Percentiles rank a stretch among this genome's conserved stretches.
Evolutionary conservation across 2,113 vertebrate genomes (phyloP).

Genomic region (Indicator maculatus): DNA sequence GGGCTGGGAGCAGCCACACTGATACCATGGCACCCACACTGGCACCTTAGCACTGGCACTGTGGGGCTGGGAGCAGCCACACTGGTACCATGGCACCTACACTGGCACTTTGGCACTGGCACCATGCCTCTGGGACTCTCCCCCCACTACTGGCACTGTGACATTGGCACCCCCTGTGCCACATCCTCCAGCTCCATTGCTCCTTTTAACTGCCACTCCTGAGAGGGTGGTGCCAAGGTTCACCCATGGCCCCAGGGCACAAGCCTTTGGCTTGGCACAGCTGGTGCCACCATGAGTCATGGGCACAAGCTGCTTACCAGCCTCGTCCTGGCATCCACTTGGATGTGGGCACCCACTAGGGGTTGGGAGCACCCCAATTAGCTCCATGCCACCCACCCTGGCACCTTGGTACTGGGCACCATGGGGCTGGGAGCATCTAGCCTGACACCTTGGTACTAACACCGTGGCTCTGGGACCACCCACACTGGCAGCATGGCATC

Average conservation of each 20-base stretch:
- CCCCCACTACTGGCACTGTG: too few species aligned
- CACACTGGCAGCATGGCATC: too few species aligned
- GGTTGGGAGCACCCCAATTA: not conserved
- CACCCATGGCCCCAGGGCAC: not conserved
- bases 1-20: too few species aligned
- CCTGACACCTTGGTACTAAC: too few species aligned
- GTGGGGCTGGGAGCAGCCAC: too few species aligned
- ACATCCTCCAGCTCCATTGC: not conserved
- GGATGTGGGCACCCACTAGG: not conserved
- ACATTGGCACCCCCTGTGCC: too few species aligned
- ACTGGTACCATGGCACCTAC: too few species aligned
- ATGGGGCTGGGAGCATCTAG: not conserved
- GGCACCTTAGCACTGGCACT: too few species aligned
- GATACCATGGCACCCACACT: too few species aligned
- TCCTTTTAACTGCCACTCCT: not conserved
- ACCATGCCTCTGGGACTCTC: too few species aligned
- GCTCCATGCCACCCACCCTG: not conserved
- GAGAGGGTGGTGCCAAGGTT: not conserved
- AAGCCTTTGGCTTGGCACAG: not conserved
- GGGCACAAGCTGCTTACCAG: not conserved
- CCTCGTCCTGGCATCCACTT: fast-evolving
- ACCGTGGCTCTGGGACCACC: too few species aligned
- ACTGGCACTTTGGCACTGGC: too few species aligned
- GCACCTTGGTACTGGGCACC: not conserved
- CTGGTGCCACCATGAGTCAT: not conserved